Percentiles rank a stretch among this genome's conserved stretches.
Conservation (phyloP, 1,140 invertebrate species). For the Platyura marginata region DNA sequence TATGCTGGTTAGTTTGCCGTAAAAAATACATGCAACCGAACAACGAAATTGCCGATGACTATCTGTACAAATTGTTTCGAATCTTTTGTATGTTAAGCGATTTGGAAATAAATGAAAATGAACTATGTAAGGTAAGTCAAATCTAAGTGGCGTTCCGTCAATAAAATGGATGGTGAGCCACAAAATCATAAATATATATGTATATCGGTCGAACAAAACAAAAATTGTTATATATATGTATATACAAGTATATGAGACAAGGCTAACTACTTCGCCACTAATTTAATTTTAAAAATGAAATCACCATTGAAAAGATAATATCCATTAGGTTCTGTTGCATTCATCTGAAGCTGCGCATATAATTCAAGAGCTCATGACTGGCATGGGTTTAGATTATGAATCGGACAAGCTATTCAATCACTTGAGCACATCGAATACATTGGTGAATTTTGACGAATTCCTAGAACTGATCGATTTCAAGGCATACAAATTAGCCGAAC, state of each 20-base stretch:
- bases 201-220: too few relatives aligned
- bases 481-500: slow-evolving; percentile 45
- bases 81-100: slow-evolving; percentile 62
- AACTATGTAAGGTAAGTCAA: background rate
- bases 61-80: slow-evolving; percentile 53
- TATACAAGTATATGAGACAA: too few relatives aligned
- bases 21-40: slow-evolving; percentile 37
- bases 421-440: background rate
- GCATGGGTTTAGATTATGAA: slow-evolving; percentile 45
- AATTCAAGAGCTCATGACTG: slow-evolving; percentile 41
- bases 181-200: too few relatives aligned
- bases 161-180: too few relatives aligned
- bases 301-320: too few relatives aligned
- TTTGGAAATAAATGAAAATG: slow-evolving; percentile 26
- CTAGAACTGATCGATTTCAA: slow-evolving; percentile 18
- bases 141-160: too few relatives aligned
- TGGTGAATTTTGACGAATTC: slow-evolving; percentile 3
- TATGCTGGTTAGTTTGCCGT: slow-evolving; percentile 60
- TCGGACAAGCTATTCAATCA: slow-evolving; percentile 40
- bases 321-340: slow-evolving; percentile 46
- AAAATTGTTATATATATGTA: too few relatives aligned
- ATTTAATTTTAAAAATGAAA: too few relatives aligned
- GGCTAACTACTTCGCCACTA: too few relatives aligned
- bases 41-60: slow-evolving; percentile 38
- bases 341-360: slow-evolving; percentile 43